Base-by-base conservation (phyloP, 2,888 invertebrate species). In the Holacanthella duospinosa region DNA sequence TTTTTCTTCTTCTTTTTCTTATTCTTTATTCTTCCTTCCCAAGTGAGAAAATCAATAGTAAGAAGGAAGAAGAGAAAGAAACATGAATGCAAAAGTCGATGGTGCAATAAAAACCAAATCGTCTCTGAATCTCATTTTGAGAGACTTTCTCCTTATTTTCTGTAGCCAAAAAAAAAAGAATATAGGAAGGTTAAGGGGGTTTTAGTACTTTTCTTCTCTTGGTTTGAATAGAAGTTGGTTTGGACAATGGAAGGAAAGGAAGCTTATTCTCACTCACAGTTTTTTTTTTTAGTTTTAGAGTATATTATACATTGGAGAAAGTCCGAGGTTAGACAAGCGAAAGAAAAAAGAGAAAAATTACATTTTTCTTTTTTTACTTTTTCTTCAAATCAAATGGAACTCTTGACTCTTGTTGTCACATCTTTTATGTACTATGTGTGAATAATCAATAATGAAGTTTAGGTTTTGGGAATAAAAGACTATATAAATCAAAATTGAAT, bases 81-180 rank as follows among this genome's bases (percentile, higher is more conserved):
- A 65, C 68, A 68, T 72, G 71, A 72, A 72, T 72, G 72, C 70
- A 66, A 70, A 72, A 72, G 72, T 72, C 70, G 72, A 72, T 71
- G 72, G 72, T 67, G 72, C 71, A 72, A 72, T 72, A 72, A 72
- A 72, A 72, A 70, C 68, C 68, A 69, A 71, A 72, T 72, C 72
- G 70, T 64, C 70, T 66, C 72, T 72, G 72, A 72, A 72, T 72
- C 72, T 72, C 72, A 72, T 72, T 72, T 72, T 68, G 53, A 58
- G 54, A 43, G 56, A 43, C 57, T 36, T 58, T 54, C 64, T 66
- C 62, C 59, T 26, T 61, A 12, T 36, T n/a, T 16, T 27, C 55
- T 56, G 55, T 21, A 60, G 57, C 59, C 25, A 25, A 21, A 19
- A 44, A 27, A 9, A 59, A 21, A 9, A 9, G 26, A 24, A 19